phyloP scores from a whole-genome alignment of 2,888 invertebrate genomes.

The Aporophyla nigra region DNA sequence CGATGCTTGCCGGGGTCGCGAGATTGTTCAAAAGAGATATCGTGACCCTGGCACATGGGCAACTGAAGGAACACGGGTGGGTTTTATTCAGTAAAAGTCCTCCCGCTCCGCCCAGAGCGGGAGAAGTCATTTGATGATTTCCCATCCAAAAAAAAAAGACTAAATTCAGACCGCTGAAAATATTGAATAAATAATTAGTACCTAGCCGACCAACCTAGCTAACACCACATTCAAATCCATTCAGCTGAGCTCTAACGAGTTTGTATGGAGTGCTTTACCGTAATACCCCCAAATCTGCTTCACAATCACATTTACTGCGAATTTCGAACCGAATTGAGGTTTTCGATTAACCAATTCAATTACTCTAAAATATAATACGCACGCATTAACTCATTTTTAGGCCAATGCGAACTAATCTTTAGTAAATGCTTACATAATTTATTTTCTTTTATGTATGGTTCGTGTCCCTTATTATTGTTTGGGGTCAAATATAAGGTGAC shows the following conservation, averaged over 20 bases:
- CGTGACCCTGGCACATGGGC: too few species aligned
- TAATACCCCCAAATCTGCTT: slow-evolving; percentile 32
- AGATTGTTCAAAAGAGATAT: too few species aligned
- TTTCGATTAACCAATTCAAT: slow-evolving; percentile 11
- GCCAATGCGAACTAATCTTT: slow-evolving; percentile 16
- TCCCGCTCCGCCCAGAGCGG: too few species aligned
- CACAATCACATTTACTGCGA: slow-evolving; percentile 23
- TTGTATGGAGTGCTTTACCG: slow-evolving; percentile 37
- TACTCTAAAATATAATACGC: slow-evolving; percentile 9
- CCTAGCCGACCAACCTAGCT: neutral
- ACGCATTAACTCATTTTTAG: slow-evolving; percentile 20
- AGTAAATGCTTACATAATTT: slow-evolving; percentile 27
- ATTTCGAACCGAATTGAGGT: slow-evolving; percentile 7
- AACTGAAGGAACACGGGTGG: too few species aligned
- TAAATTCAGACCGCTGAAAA: neutral
- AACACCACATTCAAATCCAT: slow-evolving; percentile 28
- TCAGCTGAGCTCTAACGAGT: slow-evolving; percentile 33
- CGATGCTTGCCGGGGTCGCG: too few species aligned
- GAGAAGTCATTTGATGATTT: too few species aligned
- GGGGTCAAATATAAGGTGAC: slow-evolving; percentile 47
- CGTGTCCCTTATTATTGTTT: slow-evolving; percentile 43
- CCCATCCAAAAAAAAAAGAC: too few species aligned
- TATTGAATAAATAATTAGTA: slow-evolving; percentile 5
- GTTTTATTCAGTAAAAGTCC: too few species aligned
- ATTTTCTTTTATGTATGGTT: slow-evolving; percentile 36